These are phyloP conservation scores for Caenorhabditis imperialis DNA, from an alignment of 2,888 invertebrate species.

Conservation along the genomic window DNA sequence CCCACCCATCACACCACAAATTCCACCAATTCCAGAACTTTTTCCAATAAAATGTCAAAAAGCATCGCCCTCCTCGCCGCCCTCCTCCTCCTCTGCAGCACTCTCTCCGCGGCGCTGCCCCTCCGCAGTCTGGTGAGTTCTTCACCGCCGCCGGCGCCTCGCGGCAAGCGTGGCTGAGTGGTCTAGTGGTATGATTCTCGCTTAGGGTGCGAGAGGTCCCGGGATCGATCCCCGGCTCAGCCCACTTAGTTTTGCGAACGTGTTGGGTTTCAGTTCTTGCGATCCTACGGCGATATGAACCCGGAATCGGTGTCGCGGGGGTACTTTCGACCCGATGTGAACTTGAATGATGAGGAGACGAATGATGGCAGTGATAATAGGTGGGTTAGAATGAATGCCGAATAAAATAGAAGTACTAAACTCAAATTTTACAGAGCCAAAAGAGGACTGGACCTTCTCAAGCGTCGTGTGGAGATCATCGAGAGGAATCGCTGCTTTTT, in stretches of 20 bases:
- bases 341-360: slow-evolving; percentile 12
- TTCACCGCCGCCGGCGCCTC: no score
- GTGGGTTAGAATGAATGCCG: slow-evolving; percentile 29
- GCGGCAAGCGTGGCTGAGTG: slow-evolving; percentile 68
- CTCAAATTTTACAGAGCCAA: slow-evolving; percentile 54
- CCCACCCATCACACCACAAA: no score
- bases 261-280: slow-evolving; percentile 34
- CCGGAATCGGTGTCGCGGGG: slow-evolving; percentile 26
- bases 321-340: slow-evolving; percentile 21
- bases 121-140: slow-evolving; percentile 42
- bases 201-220: slow-evolving; percentile 79
- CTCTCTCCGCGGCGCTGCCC: no score
- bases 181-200: slow-evolving; percentile 79
- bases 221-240: slow-evolving; percentile 77
- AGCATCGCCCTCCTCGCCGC: slow-evolving; percentile 16
- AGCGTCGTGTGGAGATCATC: slow-evolving; percentile 51
- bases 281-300: slow-evolving; percentile 48
- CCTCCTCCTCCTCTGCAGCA: slow-evolving; percentile 31
- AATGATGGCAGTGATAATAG: slow-evolving; percentile 28
- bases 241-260: slow-evolving; percentile 53
- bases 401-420: no score
- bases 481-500: slow-evolving; percentile 57
- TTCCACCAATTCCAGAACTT: no score
- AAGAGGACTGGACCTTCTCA: slow-evolving; percentile 50
- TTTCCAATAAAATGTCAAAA: slow-evolving; percentile 40